Base-by-base conservation (phyloP, 2,113 vertebrate species). In the Cyprinus carpio region DNA sequence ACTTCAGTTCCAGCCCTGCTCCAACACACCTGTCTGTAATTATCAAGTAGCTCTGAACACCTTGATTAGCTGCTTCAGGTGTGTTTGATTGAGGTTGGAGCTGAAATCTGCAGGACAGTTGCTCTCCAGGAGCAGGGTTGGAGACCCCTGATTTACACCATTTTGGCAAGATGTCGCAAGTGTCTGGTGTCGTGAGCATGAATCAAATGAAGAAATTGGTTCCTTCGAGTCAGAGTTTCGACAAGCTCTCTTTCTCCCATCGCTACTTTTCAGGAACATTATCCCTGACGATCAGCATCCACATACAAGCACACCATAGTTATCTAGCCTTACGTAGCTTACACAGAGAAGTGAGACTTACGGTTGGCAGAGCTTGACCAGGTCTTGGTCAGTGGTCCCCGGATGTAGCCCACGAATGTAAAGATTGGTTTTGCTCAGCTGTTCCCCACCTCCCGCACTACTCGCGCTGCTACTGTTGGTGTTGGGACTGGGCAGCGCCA, bases 401-500 rank as follows among this genome's bases (percentile, higher is more conserved):
- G 98, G 97, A 77, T 98, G 98, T 90, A 99, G 97, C 89, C 98
- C 98, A 75, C 98, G 96, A 87, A 99, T 99, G 90, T 99, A 99
- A 91, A 99, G 94, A 93, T 99, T 99, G 34, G 98, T 95, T 92
- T 95, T 95, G 89, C 94, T 95, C 84, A 94, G 91, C 89, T 94
- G 95, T 92, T 99, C 97, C 87, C 97, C 96, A 87, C 96, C 96
- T 0, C 95, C 94, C 81, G 94, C 95, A 46, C 92, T 94, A 95
- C 95, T 97, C 94, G 91, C 20, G 67, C 67, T 93, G 86, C 92
- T 94, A 82, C 93, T 96, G 92, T 96, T 98, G 91, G 94, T 97
- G 95, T 97, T 98, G 94, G 96, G 97, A 95, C 97, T 99, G 92
- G 97, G 96, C 92, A 97, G 97, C 90, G 97, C 97, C 98, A 99